Conservation (phyloP, 1,140 invertebrate species). For the Ylistrum balloti region DNA sequence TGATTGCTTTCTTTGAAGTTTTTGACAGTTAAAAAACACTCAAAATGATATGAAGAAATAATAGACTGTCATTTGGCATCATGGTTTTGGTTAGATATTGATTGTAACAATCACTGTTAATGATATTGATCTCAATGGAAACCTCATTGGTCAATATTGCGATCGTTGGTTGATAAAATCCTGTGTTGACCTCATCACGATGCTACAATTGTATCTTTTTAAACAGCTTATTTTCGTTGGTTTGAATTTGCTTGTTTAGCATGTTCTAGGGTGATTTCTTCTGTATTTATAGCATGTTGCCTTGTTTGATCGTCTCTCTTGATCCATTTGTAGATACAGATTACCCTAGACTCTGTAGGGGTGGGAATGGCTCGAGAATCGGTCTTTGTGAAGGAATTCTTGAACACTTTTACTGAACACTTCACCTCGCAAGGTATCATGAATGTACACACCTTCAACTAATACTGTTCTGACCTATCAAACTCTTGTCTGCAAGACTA, state of each 20-base stretch:
- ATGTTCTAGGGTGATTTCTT: background rate
- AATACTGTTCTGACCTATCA: background rate
- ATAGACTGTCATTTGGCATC: too few species aligned
- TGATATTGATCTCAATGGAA: too few species aligned
- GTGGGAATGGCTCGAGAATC: constrained; percentile 87
- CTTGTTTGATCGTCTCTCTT: constrained; percentile 2
- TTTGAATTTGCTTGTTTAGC: background rate
- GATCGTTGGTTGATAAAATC: too few species aligned
- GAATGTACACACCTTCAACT: background rate
- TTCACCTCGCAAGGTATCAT: constrained; percentile 21
- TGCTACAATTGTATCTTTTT: too few species aligned
- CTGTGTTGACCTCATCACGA: background rate
- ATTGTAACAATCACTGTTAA: too few species aligned
- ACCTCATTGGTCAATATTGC: too few species aligned
- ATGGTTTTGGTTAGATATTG: too few species aligned
- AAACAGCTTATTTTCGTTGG: background rate
- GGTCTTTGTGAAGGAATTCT: constrained; percentile 91
- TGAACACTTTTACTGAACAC: constrained; percentile 88
- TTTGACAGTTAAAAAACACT: too few species aligned
- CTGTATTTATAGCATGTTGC: background rate
- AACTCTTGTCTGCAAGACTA: background rate
- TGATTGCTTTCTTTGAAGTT: too few species aligned
- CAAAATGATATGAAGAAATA: too few species aligned
- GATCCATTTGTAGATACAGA: constrained; percentile 87
- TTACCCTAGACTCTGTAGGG: constrained; percentile 96